Conservation (phyloP, 2,113 vertebrate genomes). For the Tricholaema leucomelas region DNA sequence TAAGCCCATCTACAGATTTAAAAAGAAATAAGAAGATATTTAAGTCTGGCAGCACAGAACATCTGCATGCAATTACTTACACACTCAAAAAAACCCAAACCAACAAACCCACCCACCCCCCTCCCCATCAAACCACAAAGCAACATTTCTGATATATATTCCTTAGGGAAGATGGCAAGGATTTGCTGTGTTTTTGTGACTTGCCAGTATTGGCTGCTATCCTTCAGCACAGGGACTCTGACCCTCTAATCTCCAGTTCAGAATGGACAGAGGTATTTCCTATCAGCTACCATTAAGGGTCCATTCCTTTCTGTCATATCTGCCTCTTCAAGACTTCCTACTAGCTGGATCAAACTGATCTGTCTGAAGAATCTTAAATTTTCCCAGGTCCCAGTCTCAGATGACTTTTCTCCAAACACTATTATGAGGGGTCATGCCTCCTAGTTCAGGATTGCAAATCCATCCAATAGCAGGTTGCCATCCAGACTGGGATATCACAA, state of each 20-base stretch:
- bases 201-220: not conserved
- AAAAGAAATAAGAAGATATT: not conserved
- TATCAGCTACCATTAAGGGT: not conserved
- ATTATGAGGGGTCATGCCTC: not conserved
- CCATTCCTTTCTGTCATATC: not conserved
- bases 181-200: not conserved
- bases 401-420: not conserved
- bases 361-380: not conserved
- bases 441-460: not conserved
- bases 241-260: not conserved
- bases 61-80: not conserved
- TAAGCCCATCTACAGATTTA: not conserved
- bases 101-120: no score
- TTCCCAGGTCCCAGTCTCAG: not conserved
- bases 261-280: not conserved
- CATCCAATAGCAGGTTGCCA: not conserved
- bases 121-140: no score
- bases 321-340: not conserved
- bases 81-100: not conserved
- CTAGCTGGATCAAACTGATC: not conserved
- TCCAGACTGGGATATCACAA: not conserved
- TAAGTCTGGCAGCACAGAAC: not conserved
- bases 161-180: not conserved
- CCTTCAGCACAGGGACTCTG: not conserved
- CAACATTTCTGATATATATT: no score